phyloP scores from a whole-genome alignment of 2,797 vertebrate species.

The Melanogrammus aeglefinus region DNA sequence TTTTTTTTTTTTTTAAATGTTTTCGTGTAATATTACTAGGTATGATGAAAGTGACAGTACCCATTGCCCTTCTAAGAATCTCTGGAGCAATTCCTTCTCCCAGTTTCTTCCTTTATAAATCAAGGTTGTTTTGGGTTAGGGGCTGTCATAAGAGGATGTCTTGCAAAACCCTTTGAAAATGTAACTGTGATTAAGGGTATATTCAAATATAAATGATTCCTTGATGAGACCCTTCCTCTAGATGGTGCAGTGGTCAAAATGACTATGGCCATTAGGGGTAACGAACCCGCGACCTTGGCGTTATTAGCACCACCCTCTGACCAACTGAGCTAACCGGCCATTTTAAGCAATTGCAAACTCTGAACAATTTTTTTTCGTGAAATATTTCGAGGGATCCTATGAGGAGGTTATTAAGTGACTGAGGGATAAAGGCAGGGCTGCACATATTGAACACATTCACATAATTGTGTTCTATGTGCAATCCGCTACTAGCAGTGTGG shows the following conservation, averaged over 20 bases:
- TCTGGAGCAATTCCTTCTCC: no score
- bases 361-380: neutral
- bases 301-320: slow-evolving; percentile 77
- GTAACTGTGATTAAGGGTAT: no score
- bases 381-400: neutral
- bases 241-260: slow-evolving; percentile 13
- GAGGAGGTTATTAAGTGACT: neutral
- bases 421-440: neutral
- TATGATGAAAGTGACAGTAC: no score
- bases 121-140: no score
- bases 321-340: slow-evolving; percentile 60
- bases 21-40: no score
- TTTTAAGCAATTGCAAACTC: neutral
- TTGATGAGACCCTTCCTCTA: neutral
- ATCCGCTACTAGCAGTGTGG: neutral
- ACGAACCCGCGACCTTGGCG: slow-evolving; percentile 63
- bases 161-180: no score
- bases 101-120: no score
- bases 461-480: neutral
- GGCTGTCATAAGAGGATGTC: no score
- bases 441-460: neutral
- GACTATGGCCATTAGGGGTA: slow-evolving; percentile 32
- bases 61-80: no score
- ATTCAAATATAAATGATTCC: no score
- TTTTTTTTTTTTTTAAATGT: no score